Conservation (phyloP, 2,888 invertebrate species). For the Aphidius colemani region DNA sequence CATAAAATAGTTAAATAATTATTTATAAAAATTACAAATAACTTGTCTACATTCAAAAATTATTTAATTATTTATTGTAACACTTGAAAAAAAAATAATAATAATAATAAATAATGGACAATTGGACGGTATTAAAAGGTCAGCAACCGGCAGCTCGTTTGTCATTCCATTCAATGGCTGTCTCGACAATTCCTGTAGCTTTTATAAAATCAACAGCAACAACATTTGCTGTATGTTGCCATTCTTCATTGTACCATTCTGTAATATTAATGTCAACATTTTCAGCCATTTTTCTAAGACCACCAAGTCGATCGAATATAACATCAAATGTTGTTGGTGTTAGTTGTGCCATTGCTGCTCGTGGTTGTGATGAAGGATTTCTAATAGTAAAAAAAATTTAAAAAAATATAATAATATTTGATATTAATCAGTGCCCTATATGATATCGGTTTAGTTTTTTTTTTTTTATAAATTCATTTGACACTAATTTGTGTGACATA, state of each 20-base stretch:
- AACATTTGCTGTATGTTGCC: slow-evolving; percentile 72
- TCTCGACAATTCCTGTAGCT: slow-evolving; percentile 72
- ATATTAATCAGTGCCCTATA: too few relatives aligned
- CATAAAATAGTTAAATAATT: too few relatives aligned
- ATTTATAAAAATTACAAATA: too few relatives aligned
- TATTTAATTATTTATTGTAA: too few relatives aligned
- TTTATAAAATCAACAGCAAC: slow-evolving; percentile 77
- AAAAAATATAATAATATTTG: too few relatives aligned
- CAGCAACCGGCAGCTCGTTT: slow-evolving; percentile 40
- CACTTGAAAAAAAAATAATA: too few relatives aligned
- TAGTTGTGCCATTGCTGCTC: slow-evolving; percentile 76
- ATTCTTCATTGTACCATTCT: slow-evolving; percentile 69
- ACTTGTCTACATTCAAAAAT: too few relatives aligned
- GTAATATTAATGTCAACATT: slow-evolving; percentile 73
- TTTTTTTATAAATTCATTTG: not conserved
- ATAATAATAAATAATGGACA: too few relatives aligned
- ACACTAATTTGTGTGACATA: not conserved
- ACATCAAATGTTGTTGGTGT: slow-evolving; percentile 72
- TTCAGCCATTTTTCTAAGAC: slow-evolving; percentile 70
- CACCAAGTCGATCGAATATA: slow-evolving; percentile 66
- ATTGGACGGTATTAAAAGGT: not conserved
- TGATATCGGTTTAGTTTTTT: too few relatives aligned
- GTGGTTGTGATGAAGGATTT: slow-evolving; percentile 43
- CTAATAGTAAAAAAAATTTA: slow-evolving; percentile 6
- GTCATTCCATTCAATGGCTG: slow-evolving; percentile 49